Percentiles rank a stretch among this genome's conserved stretches.
phyloP scores from a whole-genome alignment of 2,888 invertebrate genomes.

The Cordilura impudica region DNA sequence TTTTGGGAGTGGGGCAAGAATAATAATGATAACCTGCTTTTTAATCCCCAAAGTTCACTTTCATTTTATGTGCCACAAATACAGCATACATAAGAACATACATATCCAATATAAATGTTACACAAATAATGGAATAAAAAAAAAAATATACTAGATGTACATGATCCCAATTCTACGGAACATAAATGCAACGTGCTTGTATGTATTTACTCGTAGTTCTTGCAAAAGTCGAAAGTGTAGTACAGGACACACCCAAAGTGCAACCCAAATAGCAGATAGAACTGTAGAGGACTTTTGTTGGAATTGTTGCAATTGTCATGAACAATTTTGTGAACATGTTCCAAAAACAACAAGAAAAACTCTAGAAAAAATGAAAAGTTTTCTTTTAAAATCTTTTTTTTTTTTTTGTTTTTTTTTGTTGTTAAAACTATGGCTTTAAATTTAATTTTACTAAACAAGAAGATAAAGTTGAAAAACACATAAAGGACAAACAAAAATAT shows the following conservation, averaged over 20 bases:
- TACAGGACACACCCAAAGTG: conserved; percentile 63
- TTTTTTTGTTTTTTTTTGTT: not conserved
- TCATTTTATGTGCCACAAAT: conserved; percentile 61
- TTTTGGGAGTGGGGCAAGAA: not conserved
- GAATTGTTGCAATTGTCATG: conserved; percentile 54
- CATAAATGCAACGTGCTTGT: conserved; percentile 48
- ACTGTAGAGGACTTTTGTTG: not conserved
- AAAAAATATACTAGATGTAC: conserved; percentile 23
- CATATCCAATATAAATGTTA: not conserved
- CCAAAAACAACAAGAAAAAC: conserved; percentile 21
- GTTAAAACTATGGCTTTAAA: conserved; percentile 2
- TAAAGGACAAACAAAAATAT: conserved; percentile 33
- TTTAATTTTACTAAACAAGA: not conserved
- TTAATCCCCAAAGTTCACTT: conserved; percentile 60
- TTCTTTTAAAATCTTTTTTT: not conserved
- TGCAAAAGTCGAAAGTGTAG: conserved; percentile 5
- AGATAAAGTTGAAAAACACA: not conserved
- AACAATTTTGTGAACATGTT: conserved; percentile 27
- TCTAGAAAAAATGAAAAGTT: conserved; percentile 54
- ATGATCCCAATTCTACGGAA: conserved; percentile 15
- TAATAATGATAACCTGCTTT: not conserved
- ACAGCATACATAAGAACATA: not conserved
- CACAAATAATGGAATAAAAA: conserved; percentile 41
- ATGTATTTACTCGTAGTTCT: conserved; percentile 15
- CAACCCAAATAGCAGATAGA: conserved; percentile 49